phyloP scores from a whole-genome alignment of 1,140 invertebrate species.

The Drosophila oshimai region DNA sequence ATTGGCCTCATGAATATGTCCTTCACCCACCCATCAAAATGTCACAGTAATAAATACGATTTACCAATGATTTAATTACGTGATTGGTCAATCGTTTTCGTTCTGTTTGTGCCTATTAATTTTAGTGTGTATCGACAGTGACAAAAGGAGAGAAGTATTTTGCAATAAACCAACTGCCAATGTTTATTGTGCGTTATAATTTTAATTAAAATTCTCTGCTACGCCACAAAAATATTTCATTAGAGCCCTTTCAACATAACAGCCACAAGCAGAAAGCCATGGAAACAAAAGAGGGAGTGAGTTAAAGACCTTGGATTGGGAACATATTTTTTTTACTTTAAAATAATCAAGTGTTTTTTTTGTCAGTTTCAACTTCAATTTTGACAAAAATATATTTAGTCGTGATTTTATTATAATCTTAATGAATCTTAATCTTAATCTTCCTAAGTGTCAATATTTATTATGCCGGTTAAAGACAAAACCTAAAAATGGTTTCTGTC shows the following conservation, averaged over 20 bases:
- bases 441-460: too few relatives aligned
- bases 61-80: slow-evolving; percentile 23
- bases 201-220: slow-evolving; percentile 49
- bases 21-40: not conserved
- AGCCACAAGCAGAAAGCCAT: not conserved
- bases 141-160: not conserved
- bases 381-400: not conserved
- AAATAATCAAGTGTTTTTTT: too few relatives aligned
- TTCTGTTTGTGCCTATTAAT: slow-evolving; percentile 7
- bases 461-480: too few relatives aligned
- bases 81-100: not conserved
- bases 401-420: too few relatives aligned
- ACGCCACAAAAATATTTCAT: slow-evolving; percentile 48
- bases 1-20: slow-evolving; percentile 6
- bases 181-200: not conserved
- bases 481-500: too few relatives aligned
- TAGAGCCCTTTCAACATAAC: slow-evolving; percentile 20
- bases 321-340: too few relatives aligned
- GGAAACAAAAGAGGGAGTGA: not conserved
- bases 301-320: not conserved
- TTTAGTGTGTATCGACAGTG: not conserved
- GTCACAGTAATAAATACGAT: slow-evolving; percentile 17
- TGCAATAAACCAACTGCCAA: slow-evolving; percentile 19
- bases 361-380: too few relatives aligned
- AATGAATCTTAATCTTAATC: too few relatives aligned